Base-by-base conservation (phyloP, 2,797 vertebrate species). In the Euphonia xanthogaster region DNA sequence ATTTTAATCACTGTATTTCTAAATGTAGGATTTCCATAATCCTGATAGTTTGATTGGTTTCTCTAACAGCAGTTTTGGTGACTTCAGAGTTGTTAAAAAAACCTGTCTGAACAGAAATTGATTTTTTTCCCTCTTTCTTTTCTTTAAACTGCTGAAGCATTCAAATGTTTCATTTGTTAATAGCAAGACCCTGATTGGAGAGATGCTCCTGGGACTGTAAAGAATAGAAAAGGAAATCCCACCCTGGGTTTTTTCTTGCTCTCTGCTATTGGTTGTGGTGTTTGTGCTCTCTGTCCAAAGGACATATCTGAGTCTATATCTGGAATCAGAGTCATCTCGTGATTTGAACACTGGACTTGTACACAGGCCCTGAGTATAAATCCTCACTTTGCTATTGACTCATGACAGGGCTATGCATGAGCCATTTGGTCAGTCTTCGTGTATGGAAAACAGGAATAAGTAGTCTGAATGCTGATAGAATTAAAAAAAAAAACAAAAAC, bases 221-320 rank as follows among this genome's bases (percentile, higher is more conserved):
- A 95, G 73, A 74, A 30, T 6, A 85, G 44, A 74, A 96, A 57
- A 89, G 68, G 65, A 93, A 89, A 93, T 90, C 71, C 66, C 33
- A 73, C 39, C 35, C 42, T 75, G 68, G 18, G 10, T 83, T 89
- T 89, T 92, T 91, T 80, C 57, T 93, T 83, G 18, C 42, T 74
- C 8, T 79, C 35, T 82, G 33, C 81, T 92, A 65, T 86, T 77
- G 50, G 60, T 37, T 80, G 35, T 87, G 35, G 39, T 66, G 37
- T 81, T 86, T n/a, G 22, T 92, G 67, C 71, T 90, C 1, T 85
- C 27, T 89, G 94, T 93, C 81, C 88, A 74, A 72, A 62, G 83
- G 54, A 35, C 50, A 40, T 48, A 67, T 50, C 48, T 67, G 60
- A 79, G 31, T 54, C 74, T 92, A 12, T 93, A 61, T 91, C 37